Conservation (phyloP, 2,113 vertebrate genomes). For the Podarcis muralis region DNA sequence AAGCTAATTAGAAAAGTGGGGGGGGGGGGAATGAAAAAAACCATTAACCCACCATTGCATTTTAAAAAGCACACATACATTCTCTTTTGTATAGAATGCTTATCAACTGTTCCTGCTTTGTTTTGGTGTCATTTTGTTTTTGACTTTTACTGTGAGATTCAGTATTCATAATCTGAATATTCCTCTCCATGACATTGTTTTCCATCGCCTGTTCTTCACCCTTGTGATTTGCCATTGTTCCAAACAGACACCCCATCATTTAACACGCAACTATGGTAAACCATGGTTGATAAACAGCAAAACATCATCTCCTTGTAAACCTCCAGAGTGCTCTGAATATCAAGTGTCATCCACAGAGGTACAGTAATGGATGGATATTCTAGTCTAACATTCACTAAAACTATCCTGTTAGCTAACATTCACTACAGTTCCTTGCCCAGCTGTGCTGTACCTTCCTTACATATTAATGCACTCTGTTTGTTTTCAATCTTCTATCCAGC, state of each 20-base stretch:
- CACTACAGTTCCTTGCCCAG: conserved; percentile 53
- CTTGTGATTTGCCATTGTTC: conserved; percentile 93
- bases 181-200: conserved; percentile 71
- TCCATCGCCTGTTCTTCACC: conserved; percentile 75
- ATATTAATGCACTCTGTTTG: conserved; percentile 46
- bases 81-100: conserved; percentile 40
- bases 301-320: conserved; percentile 94
- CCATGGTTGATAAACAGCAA: conserved; percentile 99
- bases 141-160: conserved; percentile 60
- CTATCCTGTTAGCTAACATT: conserved; percentile 67
- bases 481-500: conserved; percentile 44
- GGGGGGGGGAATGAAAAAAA: background rate
- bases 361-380: conserved; percentile 80
- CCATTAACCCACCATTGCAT: background rate
- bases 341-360: conserved; percentile 96
- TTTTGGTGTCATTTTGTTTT: conserved; percentile 53
- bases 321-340: conserved; percentile 92
- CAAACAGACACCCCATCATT: conserved; percentile 95
- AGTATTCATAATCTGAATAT: conserved; percentile 49
- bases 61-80: conserved; percentile 26
- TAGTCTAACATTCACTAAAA: conserved; percentile 67
- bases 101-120: conserved; percentile 54
- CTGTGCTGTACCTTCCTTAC: conserved; percentile 44
- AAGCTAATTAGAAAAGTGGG: conserved; percentile 11
- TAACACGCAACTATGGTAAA: conserved; percentile 99